Conservation (phyloP, 2,797 vertebrate genomes). For the Tragopan temminckii region DNA sequence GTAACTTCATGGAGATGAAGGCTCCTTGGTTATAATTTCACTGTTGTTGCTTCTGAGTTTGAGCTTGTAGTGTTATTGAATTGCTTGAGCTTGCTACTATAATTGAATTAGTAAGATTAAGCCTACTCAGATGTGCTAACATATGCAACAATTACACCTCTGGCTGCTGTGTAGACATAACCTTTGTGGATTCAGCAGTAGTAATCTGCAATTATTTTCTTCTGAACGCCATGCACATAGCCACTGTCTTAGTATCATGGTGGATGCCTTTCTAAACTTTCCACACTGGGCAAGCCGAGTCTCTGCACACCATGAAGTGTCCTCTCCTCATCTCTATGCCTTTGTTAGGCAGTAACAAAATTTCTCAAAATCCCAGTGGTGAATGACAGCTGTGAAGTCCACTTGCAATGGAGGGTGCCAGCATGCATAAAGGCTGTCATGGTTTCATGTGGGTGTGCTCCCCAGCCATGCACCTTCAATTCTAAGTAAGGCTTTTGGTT, state of each 20-base stretch:
- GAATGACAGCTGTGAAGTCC: neutral
- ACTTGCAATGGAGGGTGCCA: neutral
- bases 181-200: neutral
- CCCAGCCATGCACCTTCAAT: too few relatives aligned
- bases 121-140: neutral
- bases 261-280: neutral
- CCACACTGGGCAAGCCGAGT: neutral
- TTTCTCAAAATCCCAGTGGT: neutral
- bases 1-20: neutral
- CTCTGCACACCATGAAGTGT: neutral
- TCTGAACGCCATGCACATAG: neutral
- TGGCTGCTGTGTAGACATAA: neutral
- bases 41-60: neutral
- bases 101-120: conserved; percentile 5
- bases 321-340: neutral
- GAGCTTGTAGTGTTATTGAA: neutral
- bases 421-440: neutral
- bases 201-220: neutral
- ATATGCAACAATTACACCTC: neutral
- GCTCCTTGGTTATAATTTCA: rapidly evolving
- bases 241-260: rapidly evolving
- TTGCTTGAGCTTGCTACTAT: neutral
- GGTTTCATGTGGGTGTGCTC: too few relatives aligned
- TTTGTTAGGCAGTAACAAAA: neutral
- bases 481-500: too few relatives aligned